Evolutionary conservation across 2,113 vertebrate genomes (phyloP).

Genomic region (Tragelaphus scriptus): DNA sequence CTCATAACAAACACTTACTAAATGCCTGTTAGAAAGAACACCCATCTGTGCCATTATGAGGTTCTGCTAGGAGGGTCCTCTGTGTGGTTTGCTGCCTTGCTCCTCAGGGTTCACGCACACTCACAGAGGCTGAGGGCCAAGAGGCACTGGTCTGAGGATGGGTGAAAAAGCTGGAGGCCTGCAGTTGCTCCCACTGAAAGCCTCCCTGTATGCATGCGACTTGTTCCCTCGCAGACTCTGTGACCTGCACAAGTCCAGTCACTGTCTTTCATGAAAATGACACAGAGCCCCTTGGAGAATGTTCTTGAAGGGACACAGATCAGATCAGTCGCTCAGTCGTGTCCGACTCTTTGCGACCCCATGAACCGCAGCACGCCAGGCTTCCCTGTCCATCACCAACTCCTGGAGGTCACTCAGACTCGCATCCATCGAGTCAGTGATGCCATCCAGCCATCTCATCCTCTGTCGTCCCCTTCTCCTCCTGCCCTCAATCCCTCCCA

Average conservation of each 20-base stretch:
- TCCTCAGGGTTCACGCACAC: neutral
- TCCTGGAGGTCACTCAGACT: too few relatives aligned
- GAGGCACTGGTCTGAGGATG: neutral
- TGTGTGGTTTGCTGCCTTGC: neutral
- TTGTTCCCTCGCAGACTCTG: neutral
- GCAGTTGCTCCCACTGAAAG: slow-evolving; percentile 37
- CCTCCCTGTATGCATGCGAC: neutral
- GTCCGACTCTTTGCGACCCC: too few relatives aligned
- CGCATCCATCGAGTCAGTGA: too few relatives aligned
- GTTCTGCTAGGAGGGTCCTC: neutral
- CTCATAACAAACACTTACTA: slow-evolving; percentile 13
- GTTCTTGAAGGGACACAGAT: neutral
- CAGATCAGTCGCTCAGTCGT: too few relatives aligned
- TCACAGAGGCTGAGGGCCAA: neutral
- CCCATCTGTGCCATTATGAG: neutral
- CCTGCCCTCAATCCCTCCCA: too few relatives aligned
- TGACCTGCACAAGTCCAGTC: neutral
- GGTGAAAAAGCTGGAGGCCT: neutral
- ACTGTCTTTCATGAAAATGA: slow-evolving; percentile 1
- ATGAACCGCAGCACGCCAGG: too few relatives aligned
- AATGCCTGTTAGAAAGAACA: neutral
- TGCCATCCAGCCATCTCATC: too few relatives aligned
- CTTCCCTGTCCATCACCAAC: too few relatives aligned
- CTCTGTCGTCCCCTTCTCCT: too few relatives aligned
- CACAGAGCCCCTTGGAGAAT: slow-evolving; percentile 26